These are phyloP conservation scores for Peromyscus melanophrys DNA, from an alignment of 2,797 vertebrate genomes.

Conservation along the genomic window DNA sequence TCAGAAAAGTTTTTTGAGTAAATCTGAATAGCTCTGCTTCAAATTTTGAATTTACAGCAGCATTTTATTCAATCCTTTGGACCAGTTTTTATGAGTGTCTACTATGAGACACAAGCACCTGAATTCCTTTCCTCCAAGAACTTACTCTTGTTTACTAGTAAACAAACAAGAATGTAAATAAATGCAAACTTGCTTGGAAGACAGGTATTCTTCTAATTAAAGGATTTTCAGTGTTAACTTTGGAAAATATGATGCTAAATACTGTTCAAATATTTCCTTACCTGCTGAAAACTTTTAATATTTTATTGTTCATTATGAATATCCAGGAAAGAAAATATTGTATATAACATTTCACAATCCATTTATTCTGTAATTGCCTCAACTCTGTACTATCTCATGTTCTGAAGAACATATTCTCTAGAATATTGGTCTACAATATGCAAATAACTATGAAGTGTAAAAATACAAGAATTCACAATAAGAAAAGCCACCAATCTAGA, in stretches of 20 bases:
- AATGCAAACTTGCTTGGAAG: background rate
- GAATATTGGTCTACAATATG: background rate
- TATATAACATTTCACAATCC: background rate
- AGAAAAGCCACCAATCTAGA: constrained; percentile 10
- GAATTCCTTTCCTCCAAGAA: background rate
- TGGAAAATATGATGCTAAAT: background rate
- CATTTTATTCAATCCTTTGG: constrained; percentile 15
- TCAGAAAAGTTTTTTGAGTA: constrained; percentile 32
- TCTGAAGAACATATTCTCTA: background rate
- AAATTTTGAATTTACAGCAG: background rate
- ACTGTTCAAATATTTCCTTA: background rate
- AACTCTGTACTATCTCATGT: background rate
- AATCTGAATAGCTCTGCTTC: constrained; percentile 2
- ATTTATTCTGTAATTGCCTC: background rate
- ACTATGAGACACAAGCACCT: background rate
- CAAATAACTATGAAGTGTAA: constrained; percentile 17
- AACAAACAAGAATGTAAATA: background rate
- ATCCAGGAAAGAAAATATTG: background rate
- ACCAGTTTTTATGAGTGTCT: background rate
- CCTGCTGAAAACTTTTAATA: constrained; percentile 10
- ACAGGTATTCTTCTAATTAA: background rate
- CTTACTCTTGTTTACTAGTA: background rate
- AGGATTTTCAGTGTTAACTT: background rate
- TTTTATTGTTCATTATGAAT: constrained; percentile 19
- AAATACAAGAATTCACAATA: constrained; percentile 37